Evolutionary conservation across 2,888 invertebrate species (phyloP).

Genomic region (Lycia hirtaria): DNA sequence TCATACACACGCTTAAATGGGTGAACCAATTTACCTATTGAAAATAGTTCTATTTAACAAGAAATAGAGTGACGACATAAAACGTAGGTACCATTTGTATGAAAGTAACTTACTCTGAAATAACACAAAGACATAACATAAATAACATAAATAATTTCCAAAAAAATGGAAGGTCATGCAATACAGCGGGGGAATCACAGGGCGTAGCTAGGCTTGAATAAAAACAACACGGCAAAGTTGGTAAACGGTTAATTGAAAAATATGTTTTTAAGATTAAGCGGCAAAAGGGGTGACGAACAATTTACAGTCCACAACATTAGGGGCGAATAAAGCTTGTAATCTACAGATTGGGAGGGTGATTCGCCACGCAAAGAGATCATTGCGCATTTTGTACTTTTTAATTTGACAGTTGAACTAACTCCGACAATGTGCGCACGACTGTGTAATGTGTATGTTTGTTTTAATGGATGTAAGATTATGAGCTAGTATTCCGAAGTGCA

Average conservation of each 20-base stretch:
- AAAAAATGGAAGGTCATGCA: no score
- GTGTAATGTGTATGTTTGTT: slow-evolving; percentile 8
- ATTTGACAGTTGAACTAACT: slow-evolving; percentile 34
- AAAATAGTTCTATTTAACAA: no score
- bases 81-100: no score
- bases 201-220: no score
- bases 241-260: slow-evolving; percentile 7
- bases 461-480: not conserved
- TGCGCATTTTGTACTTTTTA: slow-evolving; percentile 50
- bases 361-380: slow-evolving; percentile 64
- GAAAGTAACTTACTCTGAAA: no score
- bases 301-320: slow-evolving; percentile 19
- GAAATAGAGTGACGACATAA: no score
- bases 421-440: slow-evolving; percentile 11
- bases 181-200: no score
- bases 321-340: slow-evolving; percentile 23
- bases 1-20: no score
- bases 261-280: slow-evolving; percentile 5
- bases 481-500: not conserved
- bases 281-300: slow-evolving; percentile 22
- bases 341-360: slow-evolving; percentile 58
- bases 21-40: no score
- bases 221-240: no score
- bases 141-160: no score
- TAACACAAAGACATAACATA: no score